A percentile compares a stretch with the other conserved stretches of the same genome.
Conservation (phyloP, 2,797 vertebrate genomes). For the Peromyscus aztecus region DNA sequence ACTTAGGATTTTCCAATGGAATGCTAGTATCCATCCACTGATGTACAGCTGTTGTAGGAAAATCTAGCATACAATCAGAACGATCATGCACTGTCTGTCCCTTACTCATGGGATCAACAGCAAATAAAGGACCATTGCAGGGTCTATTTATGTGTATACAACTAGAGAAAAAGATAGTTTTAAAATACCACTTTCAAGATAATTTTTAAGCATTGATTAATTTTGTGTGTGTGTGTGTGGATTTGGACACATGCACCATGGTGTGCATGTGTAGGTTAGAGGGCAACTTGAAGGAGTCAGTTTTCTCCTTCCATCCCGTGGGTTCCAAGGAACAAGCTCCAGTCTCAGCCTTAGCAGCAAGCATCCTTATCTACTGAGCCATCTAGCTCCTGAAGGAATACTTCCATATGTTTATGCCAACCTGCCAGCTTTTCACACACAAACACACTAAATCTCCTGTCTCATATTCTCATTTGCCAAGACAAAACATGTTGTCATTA, state of each 20-base stretch:
- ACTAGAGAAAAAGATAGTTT: conserved; percentile 32
- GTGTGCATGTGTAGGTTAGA: background rate
- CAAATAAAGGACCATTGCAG: conserved; percentile 14
- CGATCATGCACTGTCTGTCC: background rate
- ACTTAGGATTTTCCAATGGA: background rate
- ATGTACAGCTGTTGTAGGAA: background rate
- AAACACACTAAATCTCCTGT: background rate
- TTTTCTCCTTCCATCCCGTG: background rate
- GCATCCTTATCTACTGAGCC: background rate
- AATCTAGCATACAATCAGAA: background rate
- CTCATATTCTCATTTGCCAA: conserved; percentile 40
- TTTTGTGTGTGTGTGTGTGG: background rate
- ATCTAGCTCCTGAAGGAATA: background rate
- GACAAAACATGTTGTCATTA: background rate
- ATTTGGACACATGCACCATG: background rate
- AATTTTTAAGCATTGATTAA: background rate
- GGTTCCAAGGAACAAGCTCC: too few species aligned
- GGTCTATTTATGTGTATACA: background rate
- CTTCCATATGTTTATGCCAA: background rate
- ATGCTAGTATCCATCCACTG: background rate
- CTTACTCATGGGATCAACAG: background rate
- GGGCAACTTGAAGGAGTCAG: background rate
- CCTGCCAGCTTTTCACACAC: background rate
- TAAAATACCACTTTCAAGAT: background rate
- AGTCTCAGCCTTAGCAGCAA: background rate